Percentiles rank a stretch among this genome's conserved stretches.
Evolutionary conservation across 1,140 invertebrate genomes (phyloP).

Genomic region (Orussus abietinus): DNA sequence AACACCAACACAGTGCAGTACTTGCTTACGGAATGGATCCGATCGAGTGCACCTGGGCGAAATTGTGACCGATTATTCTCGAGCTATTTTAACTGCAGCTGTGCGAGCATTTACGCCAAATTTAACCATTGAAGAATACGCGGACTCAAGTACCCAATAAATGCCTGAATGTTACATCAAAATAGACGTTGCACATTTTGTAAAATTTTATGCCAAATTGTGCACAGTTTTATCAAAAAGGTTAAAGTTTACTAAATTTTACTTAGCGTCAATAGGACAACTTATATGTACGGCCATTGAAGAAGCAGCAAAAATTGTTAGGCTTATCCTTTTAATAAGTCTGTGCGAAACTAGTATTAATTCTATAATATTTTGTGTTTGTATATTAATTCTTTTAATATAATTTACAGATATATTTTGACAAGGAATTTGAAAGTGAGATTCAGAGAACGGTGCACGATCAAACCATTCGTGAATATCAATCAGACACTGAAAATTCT

Average conservation of each 20-base stretch:
- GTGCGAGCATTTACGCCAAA: conserved; percentile 6
- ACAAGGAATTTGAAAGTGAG: too few relatives aligned
- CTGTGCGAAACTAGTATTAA: background rate
- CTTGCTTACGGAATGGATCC: conserved; percentile 7
- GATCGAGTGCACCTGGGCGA: conserved; percentile 1
- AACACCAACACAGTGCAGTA: too few relatives aligned
- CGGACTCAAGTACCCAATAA: background rate
- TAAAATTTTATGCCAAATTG: conserved; percentile 9
- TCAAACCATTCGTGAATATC: too few relatives aligned
- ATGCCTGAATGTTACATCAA: conserved; percentile 1
- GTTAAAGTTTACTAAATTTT: conserved; percentile 7
- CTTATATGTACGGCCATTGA: background rate
- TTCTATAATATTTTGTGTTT: too few relatives aligned
- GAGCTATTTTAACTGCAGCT: conserved; percentile 9
- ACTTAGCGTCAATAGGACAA: conserved; percentile 3
- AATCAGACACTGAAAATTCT: too few relatives aligned
- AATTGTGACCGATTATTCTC: conserved; percentile 10
- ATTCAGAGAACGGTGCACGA: too few relatives aligned
- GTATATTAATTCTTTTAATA: too few relatives aligned
- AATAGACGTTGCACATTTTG: conserved; percentile 9
- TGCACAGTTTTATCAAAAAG: background rate
- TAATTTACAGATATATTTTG: too few relatives aligned
- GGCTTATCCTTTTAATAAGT: background rate
- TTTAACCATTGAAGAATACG: conserved; percentile 7
- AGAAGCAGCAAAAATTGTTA: background rate